These are phyloP conservation scores for Colostygia pectinataria DNA, from an alignment of 2,888 invertebrate genomes.

Conservation along the genomic window DNA sequence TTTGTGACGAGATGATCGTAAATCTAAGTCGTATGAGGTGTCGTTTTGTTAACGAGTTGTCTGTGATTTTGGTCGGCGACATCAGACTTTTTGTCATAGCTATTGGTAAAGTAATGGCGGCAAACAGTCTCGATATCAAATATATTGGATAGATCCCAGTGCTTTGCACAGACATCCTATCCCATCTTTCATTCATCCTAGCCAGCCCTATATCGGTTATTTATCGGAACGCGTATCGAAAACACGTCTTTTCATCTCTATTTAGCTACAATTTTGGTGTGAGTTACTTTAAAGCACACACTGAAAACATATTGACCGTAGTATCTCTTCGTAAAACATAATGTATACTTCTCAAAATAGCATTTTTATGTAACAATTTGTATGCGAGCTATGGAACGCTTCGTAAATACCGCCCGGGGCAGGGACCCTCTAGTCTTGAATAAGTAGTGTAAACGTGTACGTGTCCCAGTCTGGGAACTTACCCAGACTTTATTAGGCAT, in stretches of 20 bases:
- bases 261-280: too few relatives aligned
- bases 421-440: constrained; percentile 26
- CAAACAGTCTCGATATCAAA: too few relatives aligned
- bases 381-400: constrained; percentile 32
- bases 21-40: constrained; percentile 20
- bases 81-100: not conserved
- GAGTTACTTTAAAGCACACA: too few relatives aligned
- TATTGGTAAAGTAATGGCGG: too few relatives aligned
- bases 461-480: constrained; percentile 11
- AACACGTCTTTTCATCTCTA: too few relatives aligned
- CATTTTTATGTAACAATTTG: constrained; percentile 32
- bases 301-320: too few relatives aligned
- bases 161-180: too few relatives aligned
- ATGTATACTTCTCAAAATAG: constrained; percentile 22
- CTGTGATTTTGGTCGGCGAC: constrained; percentile 5
- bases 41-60: constrained; percentile 26
- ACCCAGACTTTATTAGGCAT: constrained; percentile 4
- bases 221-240: too few relatives aligned
- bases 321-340: constrained; percentile 3
- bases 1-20: constrained; percentile 32
- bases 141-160: too few relatives aligned
- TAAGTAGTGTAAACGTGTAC: constrained; percentile 23
- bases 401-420: constrained; percentile 30
- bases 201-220: too few relatives aligned
- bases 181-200: too few relatives aligned